These are phyloP conservation scores for Lutjanus campechanus DNA, from an alignment of 2,797 vertebrate genomes.

Conservation along the genomic window DNA sequence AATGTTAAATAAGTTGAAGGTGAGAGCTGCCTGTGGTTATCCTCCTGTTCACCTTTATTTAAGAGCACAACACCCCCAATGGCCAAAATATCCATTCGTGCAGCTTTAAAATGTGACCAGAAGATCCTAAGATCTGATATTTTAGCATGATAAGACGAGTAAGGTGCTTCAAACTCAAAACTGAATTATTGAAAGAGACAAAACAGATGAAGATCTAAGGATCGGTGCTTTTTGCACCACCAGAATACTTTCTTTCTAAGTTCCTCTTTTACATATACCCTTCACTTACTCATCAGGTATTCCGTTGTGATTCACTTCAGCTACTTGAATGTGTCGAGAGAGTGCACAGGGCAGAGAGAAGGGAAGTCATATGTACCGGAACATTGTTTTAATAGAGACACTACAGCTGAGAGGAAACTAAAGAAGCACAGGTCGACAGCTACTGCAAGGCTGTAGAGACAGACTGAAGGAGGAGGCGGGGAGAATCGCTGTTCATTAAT, in stretches of 20 bases:
- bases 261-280: slow-evolving; percentile 4
- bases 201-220: slow-evolving; percentile 6
- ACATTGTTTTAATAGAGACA: slow-evolving; percentile 26
- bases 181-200: slow-evolving; percentile 1
- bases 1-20: too few species aligned
- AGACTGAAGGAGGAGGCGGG: not conserved
- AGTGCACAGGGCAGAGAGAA: slow-evolving; percentile 2
- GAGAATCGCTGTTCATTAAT: slow-evolving; percentile 18
- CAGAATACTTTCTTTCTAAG: not conserved
- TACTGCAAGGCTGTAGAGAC: slow-evolving; percentile 15
- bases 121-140: too few species aligned
- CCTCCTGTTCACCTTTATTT: too few species aligned
- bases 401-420: slow-evolving; percentile 40
- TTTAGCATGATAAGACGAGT: too few species aligned
- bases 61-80: too few species aligned
- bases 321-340: slow-evolving; percentile 5
- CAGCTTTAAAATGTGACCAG: too few species aligned
- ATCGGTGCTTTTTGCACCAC: not conserved
- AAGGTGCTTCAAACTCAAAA: slow-evolving; percentile 27
- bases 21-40: too few species aligned
- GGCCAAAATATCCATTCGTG: too few species aligned
- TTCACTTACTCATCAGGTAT: slow-evolving; percentile 1
- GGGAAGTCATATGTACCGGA: slow-evolving; percentile 5
- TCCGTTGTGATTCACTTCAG: slow-evolving; percentile 19
- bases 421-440: slow-evolving; percentile 25